Base-by-base conservation (phyloP, 2,797 vertebrate genomes). In the Tauraco hartlaubi region DNA sequence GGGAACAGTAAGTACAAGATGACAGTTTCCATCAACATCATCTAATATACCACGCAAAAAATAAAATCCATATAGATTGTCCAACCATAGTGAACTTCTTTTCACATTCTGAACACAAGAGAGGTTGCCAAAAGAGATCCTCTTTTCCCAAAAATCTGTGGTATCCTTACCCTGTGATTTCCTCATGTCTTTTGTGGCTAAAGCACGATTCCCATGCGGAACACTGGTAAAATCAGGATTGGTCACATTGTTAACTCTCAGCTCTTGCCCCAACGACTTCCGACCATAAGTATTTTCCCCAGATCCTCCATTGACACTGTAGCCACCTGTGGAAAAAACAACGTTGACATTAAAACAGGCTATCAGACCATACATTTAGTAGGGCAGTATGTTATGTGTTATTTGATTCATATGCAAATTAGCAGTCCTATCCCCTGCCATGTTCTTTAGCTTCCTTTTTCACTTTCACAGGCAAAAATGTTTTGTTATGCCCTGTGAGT, bases 181-280 rank as follows among this genome's bases (percentile, higher is more conserved):
- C 99, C 99, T 99, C 99, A 99, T 99, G 98, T 99, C 99, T 99
- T 99, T 99, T 98, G 99, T 98, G 99, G 99, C 99, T 99, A 99
- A 99, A 98, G 99, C 99, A 99, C 99, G 99, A 98, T 98, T 99
- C 98, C 99, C 99, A 99, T 99, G 99, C 98, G 99, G 99, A 99
- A 99, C 99, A 99, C 98, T 98, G 97, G 98, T 99, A 98, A 99
- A 99, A 98, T 99, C 99, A 98, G 98, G 93, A 94, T 96, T 98
- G 94, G 99, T 99, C 99, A 99, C 99, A 99, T 99, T 99, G 98
- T 99, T 99, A 98, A 99, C 98, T 98, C 99, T 99, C 99, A 99
- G 99, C 99, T 99, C 99, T 99, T 99, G 99, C 99, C 99, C 99
- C 99, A 99, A 98, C 99, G 99, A 99, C 99, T 99, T 99, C 99